Evolutionary conservation across 2,797 vertebrate species (phyloP).

Genomic region (Denticeps clupeoides): DNA sequence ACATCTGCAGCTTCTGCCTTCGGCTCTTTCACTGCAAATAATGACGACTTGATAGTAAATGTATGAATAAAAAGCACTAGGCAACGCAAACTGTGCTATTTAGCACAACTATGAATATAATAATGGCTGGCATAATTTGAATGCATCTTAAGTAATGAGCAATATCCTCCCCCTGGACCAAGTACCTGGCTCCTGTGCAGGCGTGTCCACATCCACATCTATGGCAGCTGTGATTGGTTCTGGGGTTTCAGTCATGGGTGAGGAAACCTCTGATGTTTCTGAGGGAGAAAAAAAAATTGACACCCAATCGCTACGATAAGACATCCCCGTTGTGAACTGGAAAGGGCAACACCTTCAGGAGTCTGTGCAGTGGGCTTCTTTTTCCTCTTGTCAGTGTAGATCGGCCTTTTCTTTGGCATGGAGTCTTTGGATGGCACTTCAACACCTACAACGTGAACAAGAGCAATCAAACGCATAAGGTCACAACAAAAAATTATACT

Average conservation of each 20-base stretch:
- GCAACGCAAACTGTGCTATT: no score
- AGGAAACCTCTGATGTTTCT: conserved; percentile 50
- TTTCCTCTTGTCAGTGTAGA: conserved; percentile 88
- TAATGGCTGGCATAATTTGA: no score
- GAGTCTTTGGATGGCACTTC: conserved; percentile 96
- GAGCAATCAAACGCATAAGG: neutral
- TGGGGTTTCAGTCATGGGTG: conserved; percentile 37
- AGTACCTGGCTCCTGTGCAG: conserved; percentile 41
- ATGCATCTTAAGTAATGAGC: no score
- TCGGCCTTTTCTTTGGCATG: conserved; percentile 88
- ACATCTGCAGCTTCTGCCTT: conserved; percentile 58
- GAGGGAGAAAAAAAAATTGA: neutral
- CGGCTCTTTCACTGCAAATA: conserved; percentile 53
- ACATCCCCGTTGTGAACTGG: no score
- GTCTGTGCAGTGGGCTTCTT: conserved; percentile 71
- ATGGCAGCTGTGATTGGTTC: conserved; percentile 39
- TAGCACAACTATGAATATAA: no score
- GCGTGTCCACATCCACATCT: conserved; percentile 26
- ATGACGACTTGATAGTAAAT: neutral
- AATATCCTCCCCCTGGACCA: no score
- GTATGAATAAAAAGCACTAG: neutral
- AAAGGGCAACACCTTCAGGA: conserved; percentile 65
- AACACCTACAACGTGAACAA: conserved; percentile 58
- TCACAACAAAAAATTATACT: neutral
- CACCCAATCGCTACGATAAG: no score